These are phyloP conservation scores for Typhlichthys subterraneus DNA, from an alignment of 2,797 vertebrate genomes.

Conservation along the genomic window DNA sequence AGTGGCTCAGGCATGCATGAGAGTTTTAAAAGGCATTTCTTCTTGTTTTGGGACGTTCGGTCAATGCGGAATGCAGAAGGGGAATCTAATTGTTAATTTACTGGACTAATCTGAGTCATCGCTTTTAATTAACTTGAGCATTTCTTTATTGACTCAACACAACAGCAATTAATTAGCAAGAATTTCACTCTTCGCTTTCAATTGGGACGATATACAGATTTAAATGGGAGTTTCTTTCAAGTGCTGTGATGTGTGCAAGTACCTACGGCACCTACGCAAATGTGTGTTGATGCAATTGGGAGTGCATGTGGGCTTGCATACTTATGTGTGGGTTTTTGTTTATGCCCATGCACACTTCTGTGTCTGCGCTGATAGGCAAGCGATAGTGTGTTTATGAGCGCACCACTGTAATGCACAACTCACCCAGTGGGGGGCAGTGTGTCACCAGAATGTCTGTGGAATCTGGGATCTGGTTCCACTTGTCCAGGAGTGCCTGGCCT, in stretches of 20 bases:
- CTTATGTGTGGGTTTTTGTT: slow-evolving; percentile 16
- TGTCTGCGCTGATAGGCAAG: slow-evolving; percentile 5
- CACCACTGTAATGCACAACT: slow-evolving; percentile 62
- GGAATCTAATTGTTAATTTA: slow-evolving; percentile 1
- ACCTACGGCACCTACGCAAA: too few species aligned
- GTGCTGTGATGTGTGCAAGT: not conserved
- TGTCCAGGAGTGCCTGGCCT: slow-evolving; percentile 95
- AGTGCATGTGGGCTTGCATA: not conserved
- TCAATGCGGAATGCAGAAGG: not conserved
- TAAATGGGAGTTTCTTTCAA: not conserved
- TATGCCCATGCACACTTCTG: slow-evolving; percentile 2
- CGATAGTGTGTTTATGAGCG: slow-evolving; percentile 6
- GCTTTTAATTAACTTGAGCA: slow-evolving; percentile 14
- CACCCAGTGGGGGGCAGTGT: slow-evolving; percentile 95
- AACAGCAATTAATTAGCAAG: not conserved
- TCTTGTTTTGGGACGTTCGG: slow-evolving; percentile 7
- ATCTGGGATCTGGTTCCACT: slow-evolving; percentile 97
- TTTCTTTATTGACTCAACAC: slow-evolving; percentile 23
- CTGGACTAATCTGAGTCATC: slow-evolving; percentile 15
- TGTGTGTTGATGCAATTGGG: not conserved
- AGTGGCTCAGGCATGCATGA: slow-evolving; percentile 22
- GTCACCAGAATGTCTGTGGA: slow-evolving; percentile 94
- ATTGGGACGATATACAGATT: not conserved
- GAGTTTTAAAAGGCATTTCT: slow-evolving; percentile 10
- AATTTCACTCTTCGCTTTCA: not conserved